A percentile compares a stretch with the other conserved stretches of the same genome.
Conservation (phyloP, 2,797 vertebrate species). For the Eospalax fontanierii region DNA sequence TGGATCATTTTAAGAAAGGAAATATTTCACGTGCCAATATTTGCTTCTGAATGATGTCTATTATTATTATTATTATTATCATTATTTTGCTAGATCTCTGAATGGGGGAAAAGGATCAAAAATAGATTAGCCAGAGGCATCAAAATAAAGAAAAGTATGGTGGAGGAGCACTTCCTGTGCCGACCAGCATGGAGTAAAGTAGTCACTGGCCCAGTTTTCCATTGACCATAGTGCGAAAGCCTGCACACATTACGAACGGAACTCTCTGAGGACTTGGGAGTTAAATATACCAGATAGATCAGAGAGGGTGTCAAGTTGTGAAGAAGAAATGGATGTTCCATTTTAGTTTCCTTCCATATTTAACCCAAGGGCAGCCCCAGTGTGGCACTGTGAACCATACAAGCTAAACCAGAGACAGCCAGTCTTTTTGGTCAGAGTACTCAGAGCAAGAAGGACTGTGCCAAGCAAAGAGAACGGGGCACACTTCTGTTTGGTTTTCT, state of each 20-base stretch:
- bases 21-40: conserved; percentile 72
- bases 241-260: neutral
- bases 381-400: accelerated
- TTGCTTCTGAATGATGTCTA: conserved; percentile 67
- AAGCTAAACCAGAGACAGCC: neutral
- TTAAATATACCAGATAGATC: neutral
- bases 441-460: neutral
- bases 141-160: neutral
- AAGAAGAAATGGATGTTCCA: neutral
- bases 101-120: neutral
- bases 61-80: no score
- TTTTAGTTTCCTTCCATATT: neutral
- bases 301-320: neutral
- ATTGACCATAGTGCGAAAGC: neutral
- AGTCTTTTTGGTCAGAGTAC: neutral
- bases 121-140: neutral
- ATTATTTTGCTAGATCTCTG: conserved; percentile 57
- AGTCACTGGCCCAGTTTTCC: accelerated
- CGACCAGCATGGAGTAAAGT: neutral
- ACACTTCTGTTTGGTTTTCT: neutral
- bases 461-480: neutral
- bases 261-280: neutral
- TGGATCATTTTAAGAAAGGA: conserved; percentile 75
- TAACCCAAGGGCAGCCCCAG: neutral
- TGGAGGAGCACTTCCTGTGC: neutral